Conservation (phyloP, 1,140 invertebrate genomes). For the Caligus rogercresseyi region DNA sequence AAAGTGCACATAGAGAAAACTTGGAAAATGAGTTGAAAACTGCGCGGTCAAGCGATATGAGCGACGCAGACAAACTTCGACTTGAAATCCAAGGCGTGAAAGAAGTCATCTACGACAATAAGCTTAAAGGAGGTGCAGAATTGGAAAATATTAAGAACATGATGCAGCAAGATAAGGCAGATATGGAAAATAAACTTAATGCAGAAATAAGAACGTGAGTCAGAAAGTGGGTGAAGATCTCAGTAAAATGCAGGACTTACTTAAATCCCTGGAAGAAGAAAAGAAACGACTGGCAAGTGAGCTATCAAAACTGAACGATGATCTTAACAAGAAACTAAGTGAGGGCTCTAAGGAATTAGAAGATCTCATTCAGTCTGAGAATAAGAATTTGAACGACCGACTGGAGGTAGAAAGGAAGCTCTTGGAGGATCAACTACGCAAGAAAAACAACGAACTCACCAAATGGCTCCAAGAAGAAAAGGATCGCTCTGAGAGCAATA, state of each 20-base stretch:
- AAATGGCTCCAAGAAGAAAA: background rate
- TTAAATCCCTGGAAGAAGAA: slow-evolving; percentile 4
- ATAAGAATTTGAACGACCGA: background rate
- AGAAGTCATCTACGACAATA: background rate
- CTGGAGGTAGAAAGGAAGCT: slow-evolving; percentile 1
- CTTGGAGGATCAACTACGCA: background rate
- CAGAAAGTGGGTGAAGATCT: background rate
- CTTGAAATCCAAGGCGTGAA: background rate
- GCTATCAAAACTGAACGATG: background rate
- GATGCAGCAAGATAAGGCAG: slow-evolving; percentile 1
- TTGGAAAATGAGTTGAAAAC: background rate
- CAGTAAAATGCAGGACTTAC: background rate
- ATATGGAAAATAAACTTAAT: background rate
- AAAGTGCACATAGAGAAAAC: background rate
- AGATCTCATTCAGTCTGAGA: background rate
- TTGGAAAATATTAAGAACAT: background rate
- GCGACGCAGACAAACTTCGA: background rate
- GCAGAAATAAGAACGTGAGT: background rate
- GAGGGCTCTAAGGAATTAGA: background rate
- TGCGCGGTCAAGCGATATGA: background rate
- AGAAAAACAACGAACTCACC: slow-evolving; percentile 8
- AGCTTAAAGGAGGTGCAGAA: background rate
- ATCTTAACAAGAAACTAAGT: background rate
- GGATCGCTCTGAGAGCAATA: background rate
- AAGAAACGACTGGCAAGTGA: background rate